These are phyloP conservation scores for Sander vitreus DNA, from an alignment of 2,113 vertebrate genomes.

Conservation along the genomic window DNA sequence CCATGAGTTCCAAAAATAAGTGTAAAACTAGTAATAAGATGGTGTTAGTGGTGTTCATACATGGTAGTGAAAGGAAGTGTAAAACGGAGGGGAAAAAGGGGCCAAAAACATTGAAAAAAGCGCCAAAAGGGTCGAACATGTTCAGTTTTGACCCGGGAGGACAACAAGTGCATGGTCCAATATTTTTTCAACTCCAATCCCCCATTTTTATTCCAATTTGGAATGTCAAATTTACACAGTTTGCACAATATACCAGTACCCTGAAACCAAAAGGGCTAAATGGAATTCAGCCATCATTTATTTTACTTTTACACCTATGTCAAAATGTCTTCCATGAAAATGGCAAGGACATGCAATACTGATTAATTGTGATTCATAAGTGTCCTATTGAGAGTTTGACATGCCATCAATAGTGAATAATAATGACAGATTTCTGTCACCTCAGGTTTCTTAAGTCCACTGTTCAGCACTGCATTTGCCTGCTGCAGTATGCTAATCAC, in stretches of 20 bases:
- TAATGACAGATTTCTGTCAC: constrained; percentile 2
- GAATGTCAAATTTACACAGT: not conserved
- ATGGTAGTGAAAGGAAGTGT: no score
- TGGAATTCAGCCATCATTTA: not conserved
- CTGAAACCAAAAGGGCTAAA: no score
- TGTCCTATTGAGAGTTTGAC: not conserved
- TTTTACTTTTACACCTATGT: not conserved
- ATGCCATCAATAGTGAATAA: not conserved
- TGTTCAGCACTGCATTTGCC: not conserved
- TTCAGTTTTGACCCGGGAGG: no score
- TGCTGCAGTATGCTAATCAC: not conserved
- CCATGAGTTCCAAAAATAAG: no score
- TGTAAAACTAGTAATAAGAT: no score
- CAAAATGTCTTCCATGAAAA: no score
- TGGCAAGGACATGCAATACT: not conserved
- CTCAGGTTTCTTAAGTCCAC: not conserved
- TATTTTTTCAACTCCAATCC: not conserved
- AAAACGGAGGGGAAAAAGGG: no score
- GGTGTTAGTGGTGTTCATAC: no score
- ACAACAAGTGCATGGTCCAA: no score
- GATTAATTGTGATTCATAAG: not conserved
- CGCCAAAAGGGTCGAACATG: no score
- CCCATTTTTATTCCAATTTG: not conserved
- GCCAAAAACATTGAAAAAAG: no score
- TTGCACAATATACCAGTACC: no score